Percentiles rank a stretch among this genome's conserved stretches.
Conservation (phyloP, 2,113 vertebrate genomes). For the Melozone crissalis region DNA sequence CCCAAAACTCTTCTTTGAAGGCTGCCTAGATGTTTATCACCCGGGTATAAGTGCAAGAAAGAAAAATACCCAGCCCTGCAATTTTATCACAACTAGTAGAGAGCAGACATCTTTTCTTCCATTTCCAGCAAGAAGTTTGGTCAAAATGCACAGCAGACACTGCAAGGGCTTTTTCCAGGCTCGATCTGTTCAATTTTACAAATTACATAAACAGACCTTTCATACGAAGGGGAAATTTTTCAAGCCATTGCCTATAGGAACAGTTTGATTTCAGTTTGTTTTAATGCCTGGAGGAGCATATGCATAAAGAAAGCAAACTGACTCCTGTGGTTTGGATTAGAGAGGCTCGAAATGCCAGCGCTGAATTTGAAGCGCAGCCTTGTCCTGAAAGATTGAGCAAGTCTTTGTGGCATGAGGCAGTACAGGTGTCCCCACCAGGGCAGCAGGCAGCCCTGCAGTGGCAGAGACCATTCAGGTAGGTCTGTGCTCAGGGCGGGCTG, state of each 20-base stretch:
- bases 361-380: slow-evolving; percentile 11
- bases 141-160: not conserved
- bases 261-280: slow-evolving; percentile 52
- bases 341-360: not conserved
- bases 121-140: not conserved
- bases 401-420: not conserved
- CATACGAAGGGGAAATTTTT: slow-evolving; percentile 9
- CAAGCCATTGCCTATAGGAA: slow-evolving; percentile 44
- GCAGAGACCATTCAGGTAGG: not conserved
- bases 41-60: not conserved
- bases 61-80: not conserved
- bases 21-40: not conserved
- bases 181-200: not conserved
- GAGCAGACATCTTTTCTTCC: not conserved
- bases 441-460: not conserved
- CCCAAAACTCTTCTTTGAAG: not conserved
- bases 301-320: slow-evolving; percentile 50
- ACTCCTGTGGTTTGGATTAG: slow-evolving; percentile 49
- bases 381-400: slow-evolving; percentile 4
- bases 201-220: slow-evolving; percentile 38
- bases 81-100: not conserved
- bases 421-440: not conserved
- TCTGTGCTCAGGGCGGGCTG: slow-evolving; percentile 33
- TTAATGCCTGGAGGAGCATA: slow-evolving; percentile 29
- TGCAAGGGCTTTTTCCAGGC: not conserved